Evolutionary conservation across 2,888 invertebrate genomes (phyloP).

Genomic region (Standfussiana lucernea): DNA sequence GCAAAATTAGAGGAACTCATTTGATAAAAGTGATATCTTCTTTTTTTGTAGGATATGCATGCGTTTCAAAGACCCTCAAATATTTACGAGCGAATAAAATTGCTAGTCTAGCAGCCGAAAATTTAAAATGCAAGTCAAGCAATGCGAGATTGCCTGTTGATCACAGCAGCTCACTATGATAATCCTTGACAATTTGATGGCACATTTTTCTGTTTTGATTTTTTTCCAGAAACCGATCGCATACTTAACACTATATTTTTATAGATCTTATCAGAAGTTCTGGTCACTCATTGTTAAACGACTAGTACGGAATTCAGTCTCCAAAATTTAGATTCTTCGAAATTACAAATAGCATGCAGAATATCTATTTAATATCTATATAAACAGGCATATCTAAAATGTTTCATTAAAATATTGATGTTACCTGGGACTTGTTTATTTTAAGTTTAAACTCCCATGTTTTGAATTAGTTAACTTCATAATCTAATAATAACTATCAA

Average conservation of each 20-base stretch:
- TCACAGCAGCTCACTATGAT: background rate
- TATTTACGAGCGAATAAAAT: too few relatives aligned
- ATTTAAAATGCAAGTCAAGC: background rate
- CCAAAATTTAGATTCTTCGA: background rate
- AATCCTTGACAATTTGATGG: background rate
- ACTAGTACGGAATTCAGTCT: too few relatives aligned
- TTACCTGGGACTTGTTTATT: conserved; percentile 9
- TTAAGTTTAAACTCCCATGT: background rate
- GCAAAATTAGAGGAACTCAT: conserved; percentile 42
- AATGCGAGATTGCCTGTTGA: background rate
- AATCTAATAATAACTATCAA: background rate
- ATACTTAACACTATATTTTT: too few relatives aligned
- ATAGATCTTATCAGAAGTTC: too few relatives aligned
- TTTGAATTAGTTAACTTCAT: conserved; percentile 1
- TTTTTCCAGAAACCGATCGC: background rate
- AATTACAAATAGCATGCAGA: background rate
- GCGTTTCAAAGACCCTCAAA: too few relatives aligned
- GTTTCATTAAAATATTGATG: background rate
- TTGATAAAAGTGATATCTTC: background rate
- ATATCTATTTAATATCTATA: too few relatives aligned
- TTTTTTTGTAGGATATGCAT: background rate
- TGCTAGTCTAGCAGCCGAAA: background rate
- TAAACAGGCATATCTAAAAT: background rate
- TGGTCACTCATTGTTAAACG: too few relatives aligned
- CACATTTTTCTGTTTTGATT: background rate